Evolutionary conservation across 2,888 invertebrate genomes (phyloP), one percentile per base, ranked within the genome.

Genomic region (Marronus borbonicus): DNA sequence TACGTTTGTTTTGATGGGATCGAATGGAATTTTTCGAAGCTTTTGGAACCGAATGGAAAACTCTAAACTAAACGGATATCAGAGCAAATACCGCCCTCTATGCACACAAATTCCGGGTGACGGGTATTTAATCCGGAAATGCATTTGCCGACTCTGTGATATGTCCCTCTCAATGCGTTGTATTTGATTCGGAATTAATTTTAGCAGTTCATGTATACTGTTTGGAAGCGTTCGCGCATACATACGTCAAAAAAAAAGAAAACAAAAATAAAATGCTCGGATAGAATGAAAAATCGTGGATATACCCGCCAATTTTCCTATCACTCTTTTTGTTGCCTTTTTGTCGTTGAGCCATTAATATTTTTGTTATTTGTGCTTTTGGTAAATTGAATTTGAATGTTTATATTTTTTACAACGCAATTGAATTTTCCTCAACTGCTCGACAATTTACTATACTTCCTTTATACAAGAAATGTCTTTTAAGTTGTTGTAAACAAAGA

Each of bases 161-260:
- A 8, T 17, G 17, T 17, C 39, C 49, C 44, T 17, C 65, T 24
- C 20, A 17, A n/a, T 39, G 65, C 70, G 39, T 17, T 70, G 44
- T 74, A 74, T 74, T 74, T 74, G 60, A 74, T 74, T 74, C 72
- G 39, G 72, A 60, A 74, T 74, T 74, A 74, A 74, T 74, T 74
- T 74, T 60, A 74, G 28, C 72, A 55, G 72, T 72, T 62, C 62
- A 28, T 62, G 12, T 62, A 62, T 62, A 62, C 31, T 31, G 62
- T 62, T 31, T 20, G 28, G 12, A 62, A 62, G 62, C 62, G 62
- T n/a, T 8, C 12, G 55, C 17, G 55, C 20, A n/a, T n/a, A n/a
- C 12, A n/a, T n/a, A n/a, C 2, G n/a, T 12, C 10, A n/a, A 55
- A 17, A 20, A 17, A 52, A 52, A 12, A 52, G 0, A 4, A 12